Conservation (phyloP, 64 coral and sea anemone species). For the Stichodactyla mertensii region DNA sequence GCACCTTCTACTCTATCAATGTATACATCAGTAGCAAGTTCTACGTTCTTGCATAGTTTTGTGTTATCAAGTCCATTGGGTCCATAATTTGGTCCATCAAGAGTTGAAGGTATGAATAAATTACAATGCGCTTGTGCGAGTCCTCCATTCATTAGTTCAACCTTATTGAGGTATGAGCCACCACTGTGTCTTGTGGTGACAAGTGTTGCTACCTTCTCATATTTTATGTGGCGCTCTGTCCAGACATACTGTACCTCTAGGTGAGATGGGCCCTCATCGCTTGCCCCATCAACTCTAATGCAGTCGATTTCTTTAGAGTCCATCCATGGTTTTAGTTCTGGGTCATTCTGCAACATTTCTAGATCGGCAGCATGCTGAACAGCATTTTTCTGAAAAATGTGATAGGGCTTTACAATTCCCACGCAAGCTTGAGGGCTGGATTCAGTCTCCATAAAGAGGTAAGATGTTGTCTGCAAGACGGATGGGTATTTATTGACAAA, state of each 20-base stretch:
- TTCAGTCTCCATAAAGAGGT: conserved; percentile 52
- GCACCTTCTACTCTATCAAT: not conserved
- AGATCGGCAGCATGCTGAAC: conserved; percentile 54
- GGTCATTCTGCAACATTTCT: conserved; percentile 6
- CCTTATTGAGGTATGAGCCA: conserved; percentile 11
- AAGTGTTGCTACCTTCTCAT: not conserved
- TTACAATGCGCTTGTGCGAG: conserved; percentile 18
- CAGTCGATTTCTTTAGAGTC: conserved; percentile 32
- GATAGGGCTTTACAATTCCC: conserved; percentile 44
- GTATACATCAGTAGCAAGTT: not conserved
- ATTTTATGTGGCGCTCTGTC: conserved; percentile 13
- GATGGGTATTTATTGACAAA: no score
- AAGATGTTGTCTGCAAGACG: no score
- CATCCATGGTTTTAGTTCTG: not conserved
- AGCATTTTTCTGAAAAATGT: conserved; percentile 31
- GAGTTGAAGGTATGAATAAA: conserved; percentile 20
- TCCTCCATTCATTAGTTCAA: conserved; percentile 4
- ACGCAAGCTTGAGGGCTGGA: conserved; percentile 43
- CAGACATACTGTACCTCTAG: conserved; percentile 31
- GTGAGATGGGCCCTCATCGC: conserved; percentile 4
- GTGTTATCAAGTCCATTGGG: not conserved
- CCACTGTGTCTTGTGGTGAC: not conserved
- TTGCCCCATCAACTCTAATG: conserved; percentile 23
- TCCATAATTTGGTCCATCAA: not conserved
- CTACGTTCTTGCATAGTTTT: not conserved